These are phyloP conservation scores for Enoplosus armatus DNA, from an alignment of 2,797 vertebrate genomes.

Conservation along the genomic window DNA sequence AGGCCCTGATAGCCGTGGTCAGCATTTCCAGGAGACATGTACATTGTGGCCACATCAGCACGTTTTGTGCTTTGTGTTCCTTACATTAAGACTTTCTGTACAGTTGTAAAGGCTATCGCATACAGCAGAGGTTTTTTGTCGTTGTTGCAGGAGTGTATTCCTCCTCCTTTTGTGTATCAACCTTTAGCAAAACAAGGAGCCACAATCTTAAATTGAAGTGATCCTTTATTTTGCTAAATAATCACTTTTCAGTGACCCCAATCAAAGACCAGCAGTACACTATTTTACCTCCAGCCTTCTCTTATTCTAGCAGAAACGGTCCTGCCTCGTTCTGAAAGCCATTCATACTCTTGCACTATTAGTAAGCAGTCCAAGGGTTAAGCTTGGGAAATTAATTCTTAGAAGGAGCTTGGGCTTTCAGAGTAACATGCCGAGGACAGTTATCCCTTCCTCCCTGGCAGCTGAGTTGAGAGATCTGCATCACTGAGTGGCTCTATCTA, in stretches of 20 bases:
- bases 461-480: constrained; percentile 22
- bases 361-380: constrained; percentile 67
- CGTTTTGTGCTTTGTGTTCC: constrained; percentile 53
- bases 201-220: too few species aligned
- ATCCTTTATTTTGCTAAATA: neutral
- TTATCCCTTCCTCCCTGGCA: constrained; percentile 46
- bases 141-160: constrained; percentile 15
- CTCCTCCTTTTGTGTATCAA: constrained; percentile 6
- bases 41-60: constrained; percentile 50
- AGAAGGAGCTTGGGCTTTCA: constrained; percentile 70
- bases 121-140: constrained; percentile 10
- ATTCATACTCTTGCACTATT: constrained; percentile 37
- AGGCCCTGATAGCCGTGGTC: constrained; percentile 52
- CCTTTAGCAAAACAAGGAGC: neutral
- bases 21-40: constrained; percentile 30
- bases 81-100: constrained; percentile 49
- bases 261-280: neutral
- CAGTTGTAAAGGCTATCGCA: constrained; percentile 29
- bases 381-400: constrained; percentile 65
- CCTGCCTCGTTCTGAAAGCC: constrained; percentile 28
- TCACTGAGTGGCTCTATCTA: neutral
- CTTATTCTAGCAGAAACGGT: constrained; percentile 28
- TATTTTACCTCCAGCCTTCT: neutral
- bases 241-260: neutral
- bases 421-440: constrained; percentile 36